Percentiles rank a stretch among this genome's conserved stretches.
These are phyloP conservation scores for Chauna torquata DNA, from an alignment of 2,113 vertebrate genomes.

Conservation along the genomic window DNA sequence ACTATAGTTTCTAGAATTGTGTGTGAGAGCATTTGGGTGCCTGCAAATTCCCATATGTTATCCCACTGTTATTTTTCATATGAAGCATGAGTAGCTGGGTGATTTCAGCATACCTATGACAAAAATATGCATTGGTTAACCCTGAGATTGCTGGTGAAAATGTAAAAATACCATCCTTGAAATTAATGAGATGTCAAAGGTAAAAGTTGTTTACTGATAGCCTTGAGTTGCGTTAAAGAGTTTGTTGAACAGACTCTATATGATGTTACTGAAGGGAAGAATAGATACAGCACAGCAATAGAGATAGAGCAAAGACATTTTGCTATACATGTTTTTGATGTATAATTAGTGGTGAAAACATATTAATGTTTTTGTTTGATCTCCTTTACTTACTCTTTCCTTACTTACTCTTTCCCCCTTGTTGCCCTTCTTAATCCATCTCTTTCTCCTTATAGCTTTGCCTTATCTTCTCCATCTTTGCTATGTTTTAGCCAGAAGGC, in stretches of 20 bases:
- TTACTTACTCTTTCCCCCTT: accelerated
- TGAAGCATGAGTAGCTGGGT: neutral
- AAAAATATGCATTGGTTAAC: neutral
- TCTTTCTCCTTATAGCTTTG: neutral
- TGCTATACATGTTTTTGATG: neutral
- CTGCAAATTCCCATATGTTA: neutral
- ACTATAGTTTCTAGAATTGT: neutral
- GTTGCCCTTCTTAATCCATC: neutral
- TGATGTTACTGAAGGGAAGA: neutral
- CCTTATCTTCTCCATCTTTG: neutral
- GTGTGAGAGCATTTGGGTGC: neutral
- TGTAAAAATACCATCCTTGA: neutral
- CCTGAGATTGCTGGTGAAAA: neutral
- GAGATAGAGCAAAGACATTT: neutral
- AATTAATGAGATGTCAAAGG: neutral
- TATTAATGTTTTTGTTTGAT: neutral
- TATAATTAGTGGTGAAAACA: neutral
- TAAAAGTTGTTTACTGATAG: neutral
- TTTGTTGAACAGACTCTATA: neutral
- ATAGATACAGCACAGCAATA: neutral
- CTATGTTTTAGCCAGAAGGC: neutral
- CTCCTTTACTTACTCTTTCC: neutral
- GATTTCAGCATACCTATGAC: neutral
- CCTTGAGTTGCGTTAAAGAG: neutral
- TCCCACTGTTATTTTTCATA: neutral